Conservation (phyloP, 1,140 invertebrate species). For the Pinna nobilis region DNA sequence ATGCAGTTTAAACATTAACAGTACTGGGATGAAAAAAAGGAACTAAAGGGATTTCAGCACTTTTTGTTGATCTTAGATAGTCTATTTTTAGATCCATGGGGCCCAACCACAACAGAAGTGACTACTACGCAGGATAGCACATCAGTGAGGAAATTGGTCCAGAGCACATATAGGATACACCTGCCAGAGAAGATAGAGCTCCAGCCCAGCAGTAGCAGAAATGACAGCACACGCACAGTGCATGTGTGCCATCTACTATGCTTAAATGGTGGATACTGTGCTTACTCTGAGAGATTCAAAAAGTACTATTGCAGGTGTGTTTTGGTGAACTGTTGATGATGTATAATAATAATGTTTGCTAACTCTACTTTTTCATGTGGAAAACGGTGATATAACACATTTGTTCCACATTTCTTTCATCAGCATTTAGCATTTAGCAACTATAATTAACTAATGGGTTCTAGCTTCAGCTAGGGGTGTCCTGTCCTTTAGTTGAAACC, state of each 20-base stretch:
- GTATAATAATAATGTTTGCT: not conserved
- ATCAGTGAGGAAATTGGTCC: not conserved
- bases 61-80: no score
- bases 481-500: no score
- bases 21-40: no score
- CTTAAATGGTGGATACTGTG: constrained; percentile 4
- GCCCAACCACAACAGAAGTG: not conserved
- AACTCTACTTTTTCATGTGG: not conserved
- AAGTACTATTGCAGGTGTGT: not conserved
- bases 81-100: no score
- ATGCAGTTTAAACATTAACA: no score
- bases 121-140: not conserved
- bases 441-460: no score
- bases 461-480: no score
- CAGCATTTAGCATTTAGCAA: no score
- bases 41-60: no score
- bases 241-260: not conserved
- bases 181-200: not conserved
- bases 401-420: not conserved
- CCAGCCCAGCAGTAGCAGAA: not conserved
- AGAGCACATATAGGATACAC: not conserved
- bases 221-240: not conserved
- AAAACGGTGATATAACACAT: not conserved
- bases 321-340: not conserved
- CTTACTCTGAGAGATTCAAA: not conserved